A percentile compares a stretch with the other conserved stretches of the same genome.
Evolutionary conservation across 2,113 vertebrate species (phyloP).

Genomic region (Telmatochromis bifrenatus): DNA sequence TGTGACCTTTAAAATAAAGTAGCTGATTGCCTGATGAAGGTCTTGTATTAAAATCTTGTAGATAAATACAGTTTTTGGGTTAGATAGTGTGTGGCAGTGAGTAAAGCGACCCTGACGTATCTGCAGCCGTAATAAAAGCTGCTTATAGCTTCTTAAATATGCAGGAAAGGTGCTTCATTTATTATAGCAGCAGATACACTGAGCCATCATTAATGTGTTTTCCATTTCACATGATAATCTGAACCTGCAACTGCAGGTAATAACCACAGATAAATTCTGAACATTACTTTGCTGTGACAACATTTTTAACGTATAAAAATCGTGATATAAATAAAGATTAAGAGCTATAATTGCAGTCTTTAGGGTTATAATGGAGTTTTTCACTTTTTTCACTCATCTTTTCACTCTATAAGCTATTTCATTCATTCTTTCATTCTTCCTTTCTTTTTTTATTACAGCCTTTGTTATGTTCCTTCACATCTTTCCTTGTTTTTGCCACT

Average conservation of each 20-base stretch:
- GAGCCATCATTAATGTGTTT: background rate
- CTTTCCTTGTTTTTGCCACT: background rate
- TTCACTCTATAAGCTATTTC: background rate
- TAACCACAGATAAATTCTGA: background rate
- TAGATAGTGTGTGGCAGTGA: background rate
- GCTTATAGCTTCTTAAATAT: background rate
- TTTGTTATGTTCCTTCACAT: background rate
- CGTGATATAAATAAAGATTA: background rate
- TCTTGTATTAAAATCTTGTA: background rate
- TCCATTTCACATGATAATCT: background rate
- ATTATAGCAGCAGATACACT: background rate
- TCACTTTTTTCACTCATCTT: background rate
- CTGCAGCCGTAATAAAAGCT: background rate
- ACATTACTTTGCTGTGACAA: background rate
- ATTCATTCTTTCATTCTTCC: accelerated
- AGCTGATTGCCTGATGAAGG: background rate
- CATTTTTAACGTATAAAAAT: accelerated
- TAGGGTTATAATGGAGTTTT: background rate
- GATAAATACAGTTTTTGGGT: background rate
- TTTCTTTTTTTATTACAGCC: background rate
- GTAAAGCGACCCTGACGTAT: background rate
- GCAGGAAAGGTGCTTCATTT: background rate
- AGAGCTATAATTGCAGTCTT: background rate
- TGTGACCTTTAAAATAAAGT: background rate
- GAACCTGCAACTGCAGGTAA: background rate